Percentiles rank a stretch among this genome's conserved stretches.
Conservation (phyloP, 2,888 invertebrate genomes). For the Allolobophora icterica region DNA sequence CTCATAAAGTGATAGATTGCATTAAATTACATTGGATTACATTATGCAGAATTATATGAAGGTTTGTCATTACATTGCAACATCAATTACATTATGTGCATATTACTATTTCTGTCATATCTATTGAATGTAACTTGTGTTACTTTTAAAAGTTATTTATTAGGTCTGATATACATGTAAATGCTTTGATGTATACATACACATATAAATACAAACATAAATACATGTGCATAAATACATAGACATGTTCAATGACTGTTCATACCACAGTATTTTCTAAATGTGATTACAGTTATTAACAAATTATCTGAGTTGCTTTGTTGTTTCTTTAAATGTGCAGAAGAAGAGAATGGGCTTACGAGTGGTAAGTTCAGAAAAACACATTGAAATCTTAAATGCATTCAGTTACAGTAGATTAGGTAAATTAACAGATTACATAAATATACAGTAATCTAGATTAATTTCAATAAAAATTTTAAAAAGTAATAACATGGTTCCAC, state of each 20-base stretch:
- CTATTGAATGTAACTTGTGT: background rate
- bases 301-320: background rate
- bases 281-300: background rate
- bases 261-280: background rate
- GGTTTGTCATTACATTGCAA: background rate
- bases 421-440: background rate
- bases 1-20: background rate
- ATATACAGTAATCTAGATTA: background rate
- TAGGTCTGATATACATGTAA: background rate
- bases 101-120: background rate
- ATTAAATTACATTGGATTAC: background rate
- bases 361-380: constrained; percentile 18
- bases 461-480: background rate
- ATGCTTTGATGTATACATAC: background rate
- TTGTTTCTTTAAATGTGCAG: background rate
- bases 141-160: background rate
- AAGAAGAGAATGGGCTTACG: constrained; percentile 22
- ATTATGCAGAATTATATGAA: background rate
- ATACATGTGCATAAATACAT: background rate
- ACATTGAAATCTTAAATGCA: background rate
- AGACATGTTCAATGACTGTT: background rate
- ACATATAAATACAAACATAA: background rate
- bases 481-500: background rate
- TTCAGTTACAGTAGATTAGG: background rate
- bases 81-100: background rate